Percentiles rank a stretch among this genome's conserved stretches.
These are phyloP conservation scores for Plagiodera versicolora DNA, from an alignment of 2,888 invertebrate species.

Conservation along the genomic window DNA sequence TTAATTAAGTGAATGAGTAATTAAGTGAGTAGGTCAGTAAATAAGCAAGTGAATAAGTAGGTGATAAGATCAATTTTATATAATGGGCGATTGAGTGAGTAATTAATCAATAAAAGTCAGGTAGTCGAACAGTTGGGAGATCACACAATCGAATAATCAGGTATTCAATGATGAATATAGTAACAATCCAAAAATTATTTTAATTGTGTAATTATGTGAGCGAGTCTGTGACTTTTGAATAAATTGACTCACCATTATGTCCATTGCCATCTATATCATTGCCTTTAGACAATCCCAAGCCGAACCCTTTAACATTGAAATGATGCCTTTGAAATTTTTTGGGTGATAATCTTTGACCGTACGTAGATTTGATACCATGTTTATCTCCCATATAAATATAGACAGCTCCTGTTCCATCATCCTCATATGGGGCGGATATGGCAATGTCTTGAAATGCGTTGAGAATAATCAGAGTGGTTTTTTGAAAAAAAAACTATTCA, in stretches of 20 bases:
- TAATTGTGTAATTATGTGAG: no score
- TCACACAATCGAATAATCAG: no score
- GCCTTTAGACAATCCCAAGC: conserved; percentile 63
- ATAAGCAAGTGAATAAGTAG: no score
- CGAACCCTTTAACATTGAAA: conserved; percentile 57
- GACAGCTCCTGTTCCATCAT: conserved; percentile 61
- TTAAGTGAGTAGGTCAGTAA: no score
- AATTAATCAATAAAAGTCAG: no score
- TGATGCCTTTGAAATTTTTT: conserved; percentile 44
- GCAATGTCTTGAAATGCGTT: conserved; percentile 59
- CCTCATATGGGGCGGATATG: conserved; percentile 68
- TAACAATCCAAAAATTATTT: no score
- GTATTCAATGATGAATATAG: no score
- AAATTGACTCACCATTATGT: conserved; percentile 59
- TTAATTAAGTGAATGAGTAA: no score
- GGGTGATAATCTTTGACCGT: conserved; percentile 59
- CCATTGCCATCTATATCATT: conserved; percentile 64
- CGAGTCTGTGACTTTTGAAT: no score
- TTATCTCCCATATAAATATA: conserved; percentile 64
- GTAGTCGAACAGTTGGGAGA: no score
- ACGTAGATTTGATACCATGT: conserved; percentile 55
- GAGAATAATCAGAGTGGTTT: background rate
- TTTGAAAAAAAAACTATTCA: conserved; percentile 1
- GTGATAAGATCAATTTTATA: no score
- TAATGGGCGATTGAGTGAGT: no score